A percentile compares a stretch with the other conserved stretches of the same genome.
Evolutionary conservation across 2,113 vertebrate species (phyloP).

Genomic region (Xerus inauris): DNA sequence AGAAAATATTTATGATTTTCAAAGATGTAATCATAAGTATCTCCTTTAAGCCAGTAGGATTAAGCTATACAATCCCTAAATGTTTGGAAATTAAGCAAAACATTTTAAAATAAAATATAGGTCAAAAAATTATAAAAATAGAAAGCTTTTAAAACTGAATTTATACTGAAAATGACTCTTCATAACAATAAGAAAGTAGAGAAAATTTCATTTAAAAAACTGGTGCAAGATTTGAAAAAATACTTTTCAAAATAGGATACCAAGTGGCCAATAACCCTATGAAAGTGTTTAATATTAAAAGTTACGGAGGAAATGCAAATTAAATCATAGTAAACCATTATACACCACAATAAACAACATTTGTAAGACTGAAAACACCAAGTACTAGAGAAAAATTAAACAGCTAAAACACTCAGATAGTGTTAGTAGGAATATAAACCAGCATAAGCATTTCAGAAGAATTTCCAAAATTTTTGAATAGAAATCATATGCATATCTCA

Average conservation of each 20-base stretch:
- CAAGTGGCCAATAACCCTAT: neutral
- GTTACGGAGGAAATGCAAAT: neutral
- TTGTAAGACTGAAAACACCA: neutral
- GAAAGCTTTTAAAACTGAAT: neutral
- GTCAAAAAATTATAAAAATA: neutral
- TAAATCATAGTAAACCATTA: neutral
- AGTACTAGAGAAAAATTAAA: neutral
- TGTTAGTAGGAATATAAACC: neutral
- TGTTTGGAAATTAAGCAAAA: conserved; percentile 24
- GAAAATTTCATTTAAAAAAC: neutral
- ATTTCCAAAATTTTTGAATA: neutral
- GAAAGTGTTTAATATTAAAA: neutral
- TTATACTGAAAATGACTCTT: neutral
- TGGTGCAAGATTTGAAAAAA: neutral
- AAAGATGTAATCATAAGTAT: conserved; percentile 1
- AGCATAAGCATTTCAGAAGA: neutral
- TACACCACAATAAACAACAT: neutral
- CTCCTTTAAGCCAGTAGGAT: neutral
- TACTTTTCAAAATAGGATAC: neutral
- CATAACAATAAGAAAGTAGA: neutral
- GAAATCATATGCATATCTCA: neutral
- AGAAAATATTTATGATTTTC: neutral
- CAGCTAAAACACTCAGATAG: neutral
- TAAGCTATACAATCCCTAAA: neutral
- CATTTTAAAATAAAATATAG: neutral